A percentile compares a stretch with the other conserved stretches of the same genome.
These are phyloP conservation scores for Amazona vittata DNA, from an alignment of 2,113 vertebrate species.

Conservation along the genomic window DNA sequence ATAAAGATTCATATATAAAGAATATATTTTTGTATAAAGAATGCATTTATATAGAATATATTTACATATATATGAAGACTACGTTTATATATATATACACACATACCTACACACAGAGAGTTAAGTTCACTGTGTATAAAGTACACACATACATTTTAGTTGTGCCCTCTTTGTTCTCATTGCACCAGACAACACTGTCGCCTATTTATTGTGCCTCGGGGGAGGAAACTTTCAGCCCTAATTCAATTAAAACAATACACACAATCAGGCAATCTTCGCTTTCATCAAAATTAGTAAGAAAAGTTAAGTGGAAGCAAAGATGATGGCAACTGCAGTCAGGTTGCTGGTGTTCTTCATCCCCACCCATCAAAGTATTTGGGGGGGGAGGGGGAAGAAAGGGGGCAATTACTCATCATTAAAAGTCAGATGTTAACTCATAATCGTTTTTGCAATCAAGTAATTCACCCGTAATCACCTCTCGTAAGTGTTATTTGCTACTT, in stretches of 20 bases:
- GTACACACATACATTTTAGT: background rate
- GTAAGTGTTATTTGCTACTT: background rate
- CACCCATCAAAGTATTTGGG: background rate
- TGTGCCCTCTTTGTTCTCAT: background rate
- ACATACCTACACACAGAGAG: background rate
- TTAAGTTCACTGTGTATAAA: background rate
- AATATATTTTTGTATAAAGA: background rate
- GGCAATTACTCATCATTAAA: background rate
- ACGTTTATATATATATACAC: background rate
- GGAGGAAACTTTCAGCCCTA: background rate
- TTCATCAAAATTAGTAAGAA: background rate
- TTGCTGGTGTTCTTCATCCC: background rate
- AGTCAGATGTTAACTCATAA: background rate
- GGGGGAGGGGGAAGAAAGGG: background rate
- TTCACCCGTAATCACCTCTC: background rate
- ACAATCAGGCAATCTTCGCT: background rate
- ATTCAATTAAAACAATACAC: background rate
- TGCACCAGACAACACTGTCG: background rate
- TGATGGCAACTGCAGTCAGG: background rate
- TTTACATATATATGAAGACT: background rate
- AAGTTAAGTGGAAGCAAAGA: background rate
- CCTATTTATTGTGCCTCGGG: background rate
- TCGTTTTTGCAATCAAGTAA: background rate
- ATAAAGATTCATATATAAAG: background rate
- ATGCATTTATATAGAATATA: background rate